phyloP scores from a whole-genome alignment of 2,113 vertebrate genomes.

The Laticauda colubrina region DNA sequence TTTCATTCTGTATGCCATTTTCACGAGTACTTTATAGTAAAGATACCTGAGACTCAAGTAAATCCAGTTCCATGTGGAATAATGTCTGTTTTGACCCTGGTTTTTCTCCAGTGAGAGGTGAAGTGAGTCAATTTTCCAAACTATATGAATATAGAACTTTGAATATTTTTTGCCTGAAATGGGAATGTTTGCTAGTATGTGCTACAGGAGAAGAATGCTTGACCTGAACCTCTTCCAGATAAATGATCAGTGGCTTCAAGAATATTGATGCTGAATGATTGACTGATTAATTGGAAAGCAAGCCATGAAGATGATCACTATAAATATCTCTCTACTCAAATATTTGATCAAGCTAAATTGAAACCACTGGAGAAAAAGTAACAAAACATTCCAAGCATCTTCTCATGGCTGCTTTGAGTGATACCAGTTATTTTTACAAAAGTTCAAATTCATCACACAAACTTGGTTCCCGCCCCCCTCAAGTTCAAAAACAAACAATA shows the following conservation, averaged over 20 bases:
- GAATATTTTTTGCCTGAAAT: not conserved
- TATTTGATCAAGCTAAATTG: not conserved
- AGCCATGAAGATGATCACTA: not conserved
- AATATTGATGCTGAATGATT: not conserved
- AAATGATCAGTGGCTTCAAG: not conserved
- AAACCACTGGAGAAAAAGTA: not conserved
- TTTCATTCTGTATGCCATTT: not conserved
- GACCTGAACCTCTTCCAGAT: not conserved
- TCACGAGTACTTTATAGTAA: not conserved
- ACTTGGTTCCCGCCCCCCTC: not conserved
- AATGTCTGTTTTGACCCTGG: not conserved
- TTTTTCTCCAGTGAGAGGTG: not conserved
- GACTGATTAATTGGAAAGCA: not conserved
- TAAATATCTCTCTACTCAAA: not conserved
- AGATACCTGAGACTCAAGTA: not conserved
- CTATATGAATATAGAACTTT: not conserved
- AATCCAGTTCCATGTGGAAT: not conserved
- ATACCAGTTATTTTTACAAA: slow-evolving; percentile 3
- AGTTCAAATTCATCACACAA: not conserved
- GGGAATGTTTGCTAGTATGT: not conserved
- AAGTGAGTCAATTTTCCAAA: not conserved
- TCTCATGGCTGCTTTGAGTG: not conserved
- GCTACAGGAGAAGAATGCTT: not conserved
- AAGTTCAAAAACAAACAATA: not conserved
- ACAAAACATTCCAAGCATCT: not conserved